Conservation (phyloP, 2,797 vertebrate species). For the Lithobates sylvaticus region DNA sequence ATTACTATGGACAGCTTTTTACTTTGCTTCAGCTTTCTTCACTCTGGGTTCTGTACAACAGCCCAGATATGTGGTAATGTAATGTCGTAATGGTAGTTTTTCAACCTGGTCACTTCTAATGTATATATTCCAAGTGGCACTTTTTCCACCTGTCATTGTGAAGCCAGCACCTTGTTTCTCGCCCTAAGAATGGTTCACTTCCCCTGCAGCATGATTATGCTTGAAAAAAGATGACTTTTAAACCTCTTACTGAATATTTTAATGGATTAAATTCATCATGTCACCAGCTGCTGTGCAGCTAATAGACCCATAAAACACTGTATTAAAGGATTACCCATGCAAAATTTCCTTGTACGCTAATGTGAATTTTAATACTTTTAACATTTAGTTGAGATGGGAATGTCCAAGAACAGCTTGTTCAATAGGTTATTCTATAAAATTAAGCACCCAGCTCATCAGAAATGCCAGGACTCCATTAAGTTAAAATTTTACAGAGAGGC, state of each 20-base stretch:
- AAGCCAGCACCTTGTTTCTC: constrained; percentile 71
- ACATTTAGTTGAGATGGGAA: constrained; percentile 88
- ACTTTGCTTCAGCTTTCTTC: too few relatives aligned
- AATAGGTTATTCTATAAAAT: constrained; percentile 88
- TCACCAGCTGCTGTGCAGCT: constrained; percentile 86
- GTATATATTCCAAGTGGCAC: constrained; percentile 68
- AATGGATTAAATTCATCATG: constrained; percentile 89
- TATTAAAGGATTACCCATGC: constrained; percentile 89
- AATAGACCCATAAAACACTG: constrained; percentile 88
- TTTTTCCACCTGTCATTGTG: constrained; percentile 74
- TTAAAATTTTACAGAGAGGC: constrained; percentile 81
- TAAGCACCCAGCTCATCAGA: constrained; percentile 84
- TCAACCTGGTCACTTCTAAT: background rate
- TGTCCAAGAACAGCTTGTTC: constrained; percentile 88
- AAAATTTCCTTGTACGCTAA: constrained; percentile 86
- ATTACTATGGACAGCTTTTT: too few relatives aligned
- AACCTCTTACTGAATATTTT: constrained; percentile 87
- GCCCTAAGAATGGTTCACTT: constrained; percentile 80
- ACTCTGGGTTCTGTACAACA: too few relatives aligned
- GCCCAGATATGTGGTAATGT: background rate
- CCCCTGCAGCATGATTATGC: constrained; percentile 83
- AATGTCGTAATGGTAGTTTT: background rate
- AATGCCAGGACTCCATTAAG: constrained; percentile 87
- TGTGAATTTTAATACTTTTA: constrained; percentile 91
- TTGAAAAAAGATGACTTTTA: constrained; percentile 88